Evolutionary conservation across 1,140 invertebrate genomes (phyloP).

Genomic region (Orius laevigatus): DNA sequence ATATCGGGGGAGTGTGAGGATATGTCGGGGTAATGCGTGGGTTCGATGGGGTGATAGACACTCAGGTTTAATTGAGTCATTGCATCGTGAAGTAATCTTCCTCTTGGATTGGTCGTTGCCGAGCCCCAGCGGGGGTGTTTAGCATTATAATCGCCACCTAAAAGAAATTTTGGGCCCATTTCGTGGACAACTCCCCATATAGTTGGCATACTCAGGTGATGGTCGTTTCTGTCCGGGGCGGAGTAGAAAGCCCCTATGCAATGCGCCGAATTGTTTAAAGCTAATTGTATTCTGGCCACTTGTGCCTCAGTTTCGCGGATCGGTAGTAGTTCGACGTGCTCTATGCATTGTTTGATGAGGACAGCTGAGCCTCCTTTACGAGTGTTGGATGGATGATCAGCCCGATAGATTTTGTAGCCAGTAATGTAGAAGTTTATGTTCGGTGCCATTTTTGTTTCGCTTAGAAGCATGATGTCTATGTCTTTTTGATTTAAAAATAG

Average conservation of each 20-base stretch:
- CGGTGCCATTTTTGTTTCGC: not conserved
- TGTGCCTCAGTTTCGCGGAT: not conserved
- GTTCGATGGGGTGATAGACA: not conserved
- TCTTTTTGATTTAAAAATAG: constrained; percentile 3
- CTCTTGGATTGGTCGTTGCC: not conserved
- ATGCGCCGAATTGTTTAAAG: not conserved
- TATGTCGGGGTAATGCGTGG: not conserved
- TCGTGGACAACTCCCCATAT: not conserved
- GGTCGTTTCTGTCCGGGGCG: not conserved
- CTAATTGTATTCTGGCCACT: not conserved
- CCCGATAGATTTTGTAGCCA: not conserved
- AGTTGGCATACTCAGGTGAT: not conserved
- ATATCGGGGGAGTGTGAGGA: constrained; percentile 1
- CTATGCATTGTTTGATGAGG: not conserved
- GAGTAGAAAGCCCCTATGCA: not conserved
- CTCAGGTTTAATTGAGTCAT: not conserved
- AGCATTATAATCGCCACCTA: not conserved
- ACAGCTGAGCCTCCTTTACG: constrained; percentile 1
- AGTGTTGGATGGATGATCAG: not conserved
- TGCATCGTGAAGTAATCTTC: too few species aligned
- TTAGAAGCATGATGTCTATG: not conserved
- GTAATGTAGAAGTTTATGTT: not conserved
- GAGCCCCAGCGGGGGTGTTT: not conserved
- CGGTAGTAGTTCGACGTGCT: not conserved
- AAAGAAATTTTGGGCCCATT: not conserved